These are phyloP conservation scores for Darevskia nairensis DNA, from an alignment of 2,797 vertebrate genomes.

Conservation along the genomic window DNA sequence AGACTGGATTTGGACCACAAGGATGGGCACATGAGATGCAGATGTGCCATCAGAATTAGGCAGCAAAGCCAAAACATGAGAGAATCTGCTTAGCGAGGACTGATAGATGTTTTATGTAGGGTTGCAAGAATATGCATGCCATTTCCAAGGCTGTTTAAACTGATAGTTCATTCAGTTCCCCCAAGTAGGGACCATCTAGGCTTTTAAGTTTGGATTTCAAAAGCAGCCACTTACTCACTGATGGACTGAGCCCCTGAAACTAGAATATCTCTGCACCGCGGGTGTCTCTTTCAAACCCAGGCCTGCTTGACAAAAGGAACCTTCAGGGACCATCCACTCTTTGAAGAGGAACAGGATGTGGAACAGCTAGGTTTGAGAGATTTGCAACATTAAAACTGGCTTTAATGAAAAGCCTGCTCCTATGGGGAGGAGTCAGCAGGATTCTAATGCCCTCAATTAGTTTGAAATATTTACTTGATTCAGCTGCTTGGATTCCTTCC, in stretches of 20 bases:
- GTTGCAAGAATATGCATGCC: not conserved
- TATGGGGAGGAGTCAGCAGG: not conserved
- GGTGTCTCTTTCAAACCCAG: slow-evolving; percentile 2
- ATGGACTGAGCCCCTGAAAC: not conserved
- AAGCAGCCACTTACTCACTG: not conserved
- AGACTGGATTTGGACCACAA: not conserved
- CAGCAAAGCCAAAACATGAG: not conserved
- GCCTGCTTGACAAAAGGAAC: not conserved
- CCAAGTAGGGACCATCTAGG: not conserved
- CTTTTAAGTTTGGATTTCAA: not conserved
- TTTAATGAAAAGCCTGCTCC: slow-evolving; percentile 1
- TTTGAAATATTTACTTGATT: slow-evolving; percentile 11
- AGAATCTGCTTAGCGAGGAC: not conserved
- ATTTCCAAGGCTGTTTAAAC: not conserved
- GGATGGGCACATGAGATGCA: not conserved
- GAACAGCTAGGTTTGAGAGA: not conserved
- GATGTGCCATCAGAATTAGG: not conserved
- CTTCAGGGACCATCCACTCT: not conserved
- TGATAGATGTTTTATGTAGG: not conserved
- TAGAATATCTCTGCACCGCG: not conserved
- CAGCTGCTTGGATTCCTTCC: not conserved
- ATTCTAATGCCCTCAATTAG: slow-evolving; percentile 2
- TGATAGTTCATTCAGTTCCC: not conserved
- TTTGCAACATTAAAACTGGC: slow-evolving; percentile 2
- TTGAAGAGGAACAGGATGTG: not conserved